Base-by-base conservation (phyloP, 2,113 vertebrate genomes). In the Zapornia atra region DNA sequence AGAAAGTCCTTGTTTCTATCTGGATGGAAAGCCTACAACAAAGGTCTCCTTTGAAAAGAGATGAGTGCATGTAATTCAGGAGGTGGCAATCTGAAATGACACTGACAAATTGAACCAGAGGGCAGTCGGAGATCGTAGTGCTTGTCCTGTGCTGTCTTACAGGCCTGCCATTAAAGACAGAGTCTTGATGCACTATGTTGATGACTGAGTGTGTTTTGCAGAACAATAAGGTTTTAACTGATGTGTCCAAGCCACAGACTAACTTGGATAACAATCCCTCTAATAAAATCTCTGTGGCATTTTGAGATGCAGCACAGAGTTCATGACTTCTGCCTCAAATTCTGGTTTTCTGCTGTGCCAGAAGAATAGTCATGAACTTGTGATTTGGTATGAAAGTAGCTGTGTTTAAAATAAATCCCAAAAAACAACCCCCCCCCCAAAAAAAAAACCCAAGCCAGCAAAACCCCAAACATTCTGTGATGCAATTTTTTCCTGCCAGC, bases 291-390 rank as follows among this genome's bases (percentile, higher is more conserved):
- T 95, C 85, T 0, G 1, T 93, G 64, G 68, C 86, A 79, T 82
- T 96, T 88, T 88, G 80, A 91, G 82, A 83, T 94, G 79, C 64
- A 81, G 54, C 66, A 54, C 28, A 17, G 85, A 81, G 92, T 93
- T 95, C 76, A 40, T 86, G 75, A 53, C 75, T 96, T 88, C 22
- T 77, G 54, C 82, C 79, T 96, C 42, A 54, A 94, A 36, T 85
- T 93, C 54, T 88, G 85, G 71, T 82, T 84, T 86, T 79, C 90
- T 88, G 57, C 75, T 72, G 10, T 93, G 92, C 90, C 93, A 96
- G 90, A 89, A 42, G 56, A 96, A 91, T 68, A 95, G 84, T 96
- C 90, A 93, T 92, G 78, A 91, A 64, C 71, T 94, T 90, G 90
- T 95, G 88, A 96, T 94, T 80, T 83, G 63, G 40, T 96, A 53